Percentiles rank a stretch among this genome's conserved stretches.
These are phyloP conservation scores for Clupea harengus DNA, from an alignment of 2,113 vertebrate species.

Conservation along the genomic window DNA sequence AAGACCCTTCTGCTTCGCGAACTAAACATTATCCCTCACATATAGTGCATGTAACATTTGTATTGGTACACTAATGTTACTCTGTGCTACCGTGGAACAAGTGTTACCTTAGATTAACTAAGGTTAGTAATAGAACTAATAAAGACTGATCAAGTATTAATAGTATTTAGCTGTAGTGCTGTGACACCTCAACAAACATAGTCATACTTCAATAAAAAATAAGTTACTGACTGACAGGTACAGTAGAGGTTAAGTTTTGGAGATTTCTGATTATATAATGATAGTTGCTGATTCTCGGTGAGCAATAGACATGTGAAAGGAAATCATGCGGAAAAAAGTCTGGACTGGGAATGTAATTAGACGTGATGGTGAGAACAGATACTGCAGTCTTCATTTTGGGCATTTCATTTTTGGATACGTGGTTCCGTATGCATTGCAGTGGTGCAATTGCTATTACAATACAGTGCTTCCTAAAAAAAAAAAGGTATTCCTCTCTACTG, in stretches of 20 bases:
- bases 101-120: too few relatives aligned
- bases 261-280: not conserved
- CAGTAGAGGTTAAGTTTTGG: not conserved
- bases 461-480: not conserved
- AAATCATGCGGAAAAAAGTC: not conserved
- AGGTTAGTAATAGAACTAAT: too few relatives aligned
- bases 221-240: too few relatives aligned
- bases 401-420: not conserved
- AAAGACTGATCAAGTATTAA: not conserved
- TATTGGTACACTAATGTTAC: too few relatives aligned
- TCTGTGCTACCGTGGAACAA: too few relatives aligned
- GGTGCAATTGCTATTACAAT: not conserved
- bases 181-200: too few relatives aligned
- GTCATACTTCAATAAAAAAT: too few relatives aligned
- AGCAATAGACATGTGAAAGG: not conserved
- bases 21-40: too few relatives aligned
- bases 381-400: not conserved
- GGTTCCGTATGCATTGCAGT: not conserved
- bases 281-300: not conserved
- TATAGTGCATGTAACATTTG: too few relatives aligned
- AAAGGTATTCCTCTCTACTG: slow-evolving; percentile 38
- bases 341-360: slow-evolving; percentile 4
- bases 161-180: not conserved
- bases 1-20: too few relatives aligned
- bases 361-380: not conserved